Evolutionary conservation across 1,140 invertebrate genomes (phyloP), one percentile per base, ranked within the genome.

Genomic region (Glomeris maerens): DNA sequence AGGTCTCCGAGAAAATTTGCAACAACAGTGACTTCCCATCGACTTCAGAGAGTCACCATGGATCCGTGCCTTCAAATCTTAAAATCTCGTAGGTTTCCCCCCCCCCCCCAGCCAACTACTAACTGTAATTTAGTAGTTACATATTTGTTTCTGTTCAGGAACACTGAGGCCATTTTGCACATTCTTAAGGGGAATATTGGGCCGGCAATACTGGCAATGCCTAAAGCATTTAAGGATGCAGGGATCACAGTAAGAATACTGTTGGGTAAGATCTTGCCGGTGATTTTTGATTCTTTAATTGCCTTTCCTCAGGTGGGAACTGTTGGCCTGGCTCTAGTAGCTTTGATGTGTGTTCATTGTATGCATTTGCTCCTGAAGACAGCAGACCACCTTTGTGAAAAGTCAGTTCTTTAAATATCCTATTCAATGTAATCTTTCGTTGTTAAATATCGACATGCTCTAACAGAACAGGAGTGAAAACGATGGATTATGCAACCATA

Each of bases 181-280:
- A 67, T 86, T 50, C 65, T 86, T 7, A 86, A 86, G 69, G 82
- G 81, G 20, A 86, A 86, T 62, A 81, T 87, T 59, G 84, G 84
- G 13, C 87, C 84, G 7, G 86, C 85, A 2, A 83, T 86, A 53
- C 62, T 86, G 55, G 81, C 81, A 42, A 87, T 90, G 83, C 84
- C 85, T 39, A 78, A 85, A 69, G 85, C 84, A 39, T 81, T 89
- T 59, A 66, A 77, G 76, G 68, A 88, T 81, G 68, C 84, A 49
- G 86, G 86, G 17, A 67, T 87, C 26, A 59, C 61, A 60, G 65
- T 66, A 29, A 20, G 42, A 20, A 31, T 44, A 10, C 42, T 14
- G 10, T 44, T 14, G 10, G 10, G 17, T 17, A 21, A 10, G 10
- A 13, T 10, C 17, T 17, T 13, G 31, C 17, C 31, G 17, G 31